These are phyloP conservation scores for Kryptopterus vitreolus DNA, from an alignment of 2,797 vertebrate genomes.

Conservation along the genomic window DNA sequence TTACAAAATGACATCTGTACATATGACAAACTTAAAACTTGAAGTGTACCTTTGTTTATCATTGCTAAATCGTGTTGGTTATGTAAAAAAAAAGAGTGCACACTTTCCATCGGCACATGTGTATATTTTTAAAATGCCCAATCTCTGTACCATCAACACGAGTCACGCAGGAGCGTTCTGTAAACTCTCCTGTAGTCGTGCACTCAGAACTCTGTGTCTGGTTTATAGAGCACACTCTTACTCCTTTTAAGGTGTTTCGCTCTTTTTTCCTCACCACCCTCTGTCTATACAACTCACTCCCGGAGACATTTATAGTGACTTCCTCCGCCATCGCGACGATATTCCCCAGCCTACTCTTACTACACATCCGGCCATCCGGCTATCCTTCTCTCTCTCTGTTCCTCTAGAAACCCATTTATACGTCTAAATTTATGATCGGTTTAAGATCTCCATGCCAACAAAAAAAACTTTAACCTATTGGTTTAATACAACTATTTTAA, in stretches of 20 bases:
- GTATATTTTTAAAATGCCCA: background rate
- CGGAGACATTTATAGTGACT: slow-evolving; percentile 42
- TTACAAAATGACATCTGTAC: no score
- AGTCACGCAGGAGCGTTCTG: background rate
- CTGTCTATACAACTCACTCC: slow-evolving; percentile 27
- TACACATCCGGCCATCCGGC: background rate
- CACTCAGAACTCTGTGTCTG: slow-evolving; percentile 13
- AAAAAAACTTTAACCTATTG: background rate
- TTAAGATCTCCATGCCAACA: background rate
- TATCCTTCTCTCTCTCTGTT: background rate
- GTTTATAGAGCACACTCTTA: slow-evolving; percentile 46
- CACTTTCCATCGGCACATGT: background rate
- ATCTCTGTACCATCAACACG: background rate
- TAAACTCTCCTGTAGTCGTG: slow-evolving; percentile 13
- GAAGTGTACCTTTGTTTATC: no score
- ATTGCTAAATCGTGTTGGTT: no score
- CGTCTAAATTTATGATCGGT: background rate
- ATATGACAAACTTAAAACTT: no score
- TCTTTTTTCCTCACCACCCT: slow-evolving; percentile 41
- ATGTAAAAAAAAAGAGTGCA: background rate
- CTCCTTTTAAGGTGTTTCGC: slow-evolving; percentile 62
- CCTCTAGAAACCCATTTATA: background rate
- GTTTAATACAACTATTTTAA: background rate
- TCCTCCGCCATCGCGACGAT: slow-evolving; percentile 36
- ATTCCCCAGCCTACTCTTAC: slow-evolving; percentile 38